Evolutionary conservation across 2,113 vertebrate species (phyloP).

Genomic region (Lepus europaeus): DNA sequence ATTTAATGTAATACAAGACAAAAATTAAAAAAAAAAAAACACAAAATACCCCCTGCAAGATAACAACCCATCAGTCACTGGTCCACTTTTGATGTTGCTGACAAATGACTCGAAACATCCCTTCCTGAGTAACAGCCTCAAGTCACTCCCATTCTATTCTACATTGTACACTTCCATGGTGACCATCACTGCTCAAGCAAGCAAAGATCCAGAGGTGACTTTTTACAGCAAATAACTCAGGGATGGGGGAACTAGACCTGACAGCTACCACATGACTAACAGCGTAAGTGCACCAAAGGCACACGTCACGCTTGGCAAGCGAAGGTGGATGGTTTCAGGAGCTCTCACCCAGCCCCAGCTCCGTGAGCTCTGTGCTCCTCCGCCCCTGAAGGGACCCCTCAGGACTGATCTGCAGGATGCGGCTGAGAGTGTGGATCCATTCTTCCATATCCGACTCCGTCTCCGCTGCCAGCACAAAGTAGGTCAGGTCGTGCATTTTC

Average conservation of each 20-base stretch:
- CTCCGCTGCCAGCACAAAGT: constrained; percentile 99
- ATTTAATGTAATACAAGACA: not conserved
- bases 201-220: constrained; percentile 58
- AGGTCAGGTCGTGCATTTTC: constrained; percentile 99
- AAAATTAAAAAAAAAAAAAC: too few species aligned
- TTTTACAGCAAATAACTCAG: constrained; percentile 49
- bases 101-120: constrained; percentile 20
- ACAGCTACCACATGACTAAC: constrained; percentile 44
- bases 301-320: not conserved
- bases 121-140: not conserved
- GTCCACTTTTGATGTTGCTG: constrained; percentile 30
- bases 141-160: constrained; percentile 5
- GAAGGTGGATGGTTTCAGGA: not conserved
- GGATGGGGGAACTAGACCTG: not conserved
- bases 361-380: constrained; percentile 94
- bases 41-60: not conserved
- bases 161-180: constrained; percentile 48
- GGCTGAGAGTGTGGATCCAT: constrained; percentile 97
- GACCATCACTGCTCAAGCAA: constrained; percentile 40
- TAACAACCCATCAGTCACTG: not conserved
- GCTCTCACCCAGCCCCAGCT: constrained; percentile 93
- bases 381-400: constrained; percentile 93
- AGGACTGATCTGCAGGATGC: constrained; percentile 97
- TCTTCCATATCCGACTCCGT: constrained; percentile 99
- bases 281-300: constrained; percentile 14